Evolutionary conservation across 2,113 vertebrate species (phyloP).

Genomic region (Puntigrus tetrazona): DNA sequence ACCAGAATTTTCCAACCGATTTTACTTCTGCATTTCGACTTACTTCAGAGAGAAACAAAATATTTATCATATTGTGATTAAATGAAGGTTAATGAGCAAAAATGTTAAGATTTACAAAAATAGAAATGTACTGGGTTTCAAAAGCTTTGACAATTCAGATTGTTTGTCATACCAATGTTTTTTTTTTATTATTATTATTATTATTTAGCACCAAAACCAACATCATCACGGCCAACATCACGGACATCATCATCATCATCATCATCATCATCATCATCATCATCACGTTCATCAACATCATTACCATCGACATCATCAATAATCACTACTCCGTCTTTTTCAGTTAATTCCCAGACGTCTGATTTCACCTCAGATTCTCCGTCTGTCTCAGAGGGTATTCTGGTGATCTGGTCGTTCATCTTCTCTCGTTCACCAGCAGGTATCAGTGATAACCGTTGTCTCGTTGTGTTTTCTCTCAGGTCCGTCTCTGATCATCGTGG

Average conservation of each 20-base stretch:
- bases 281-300: too few relatives aligned
- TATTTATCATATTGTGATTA: not conserved
- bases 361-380: not conserved
- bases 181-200: too few relatives aligned
- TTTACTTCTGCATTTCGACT: too few relatives aligned
- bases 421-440: not conserved
- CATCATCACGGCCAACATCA: too few relatives aligned
- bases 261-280: too few relatives aligned
- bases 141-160: not conserved
- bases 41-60: too few relatives aligned
- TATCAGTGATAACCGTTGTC: not conserved
- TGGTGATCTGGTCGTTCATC: not conserved
- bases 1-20: too few relatives aligned
- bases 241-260: not conserved
- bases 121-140: not conserved
- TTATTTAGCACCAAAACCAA: not conserved
- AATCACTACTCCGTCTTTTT: too few relatives aligned
- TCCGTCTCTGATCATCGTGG: constrained; percentile 60
- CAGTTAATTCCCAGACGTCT: not conserved
- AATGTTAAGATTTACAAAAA: not conserved
- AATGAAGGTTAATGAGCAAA: not conserved
- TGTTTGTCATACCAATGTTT: not conserved
- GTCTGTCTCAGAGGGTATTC: not conserved
- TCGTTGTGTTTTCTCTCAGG: constrained; percentile 54
- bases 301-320: too few relatives aligned